A percentile compares a stretch with the other conserved stretches of the same genome.
phyloP scores from a whole-genome alignment of 2,888 invertebrate genomes.

The Syrista parreyssii region DNA sequence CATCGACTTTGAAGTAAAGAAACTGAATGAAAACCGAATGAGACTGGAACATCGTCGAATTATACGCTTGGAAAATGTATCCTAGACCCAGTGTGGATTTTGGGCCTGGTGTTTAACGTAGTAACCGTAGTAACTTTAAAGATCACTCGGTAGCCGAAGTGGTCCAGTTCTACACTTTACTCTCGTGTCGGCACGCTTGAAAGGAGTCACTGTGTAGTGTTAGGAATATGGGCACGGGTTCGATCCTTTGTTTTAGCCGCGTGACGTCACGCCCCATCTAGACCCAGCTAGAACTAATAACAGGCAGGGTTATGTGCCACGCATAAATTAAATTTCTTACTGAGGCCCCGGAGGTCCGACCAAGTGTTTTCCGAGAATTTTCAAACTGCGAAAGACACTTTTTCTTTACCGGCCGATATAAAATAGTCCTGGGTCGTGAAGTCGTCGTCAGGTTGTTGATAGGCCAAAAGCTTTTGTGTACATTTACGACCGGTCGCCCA shows the following conservation, averaged over 20 bases:
- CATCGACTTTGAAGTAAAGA: not conserved
- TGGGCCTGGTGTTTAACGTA: not conserved
- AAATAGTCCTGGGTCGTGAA: not conserved
- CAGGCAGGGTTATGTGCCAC: constrained; percentile 52
- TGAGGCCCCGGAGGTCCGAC: constrained; percentile 3
- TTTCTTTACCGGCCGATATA: not conserved
- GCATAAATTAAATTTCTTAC: constrained; percentile 59
- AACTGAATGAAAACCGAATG: not conserved
- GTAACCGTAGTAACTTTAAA: not conserved
- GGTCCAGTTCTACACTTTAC: not conserved
- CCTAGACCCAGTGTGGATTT: not conserved
- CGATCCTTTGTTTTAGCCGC: constrained; percentile 63
- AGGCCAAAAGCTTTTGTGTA: not conserved
- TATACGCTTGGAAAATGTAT: not conserved
- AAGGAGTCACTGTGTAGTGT: constrained; percentile 39
- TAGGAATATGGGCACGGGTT: constrained; percentile 44
- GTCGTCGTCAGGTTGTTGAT: not conserved
- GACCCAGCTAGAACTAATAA: constrained; percentile 58
- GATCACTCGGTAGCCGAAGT: not conserved
- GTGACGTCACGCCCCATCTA: constrained; percentile 60
- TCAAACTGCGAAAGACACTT: not conserved
- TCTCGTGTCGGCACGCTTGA: constrained; percentile 48
- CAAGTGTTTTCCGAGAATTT: constrained; percentile 38
- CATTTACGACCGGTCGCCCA: not conserved
- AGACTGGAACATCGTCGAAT: not conserved